phyloP scores from a whole-genome alignment of 2,113 vertebrate species.

The Motacilla alba region DNA sequence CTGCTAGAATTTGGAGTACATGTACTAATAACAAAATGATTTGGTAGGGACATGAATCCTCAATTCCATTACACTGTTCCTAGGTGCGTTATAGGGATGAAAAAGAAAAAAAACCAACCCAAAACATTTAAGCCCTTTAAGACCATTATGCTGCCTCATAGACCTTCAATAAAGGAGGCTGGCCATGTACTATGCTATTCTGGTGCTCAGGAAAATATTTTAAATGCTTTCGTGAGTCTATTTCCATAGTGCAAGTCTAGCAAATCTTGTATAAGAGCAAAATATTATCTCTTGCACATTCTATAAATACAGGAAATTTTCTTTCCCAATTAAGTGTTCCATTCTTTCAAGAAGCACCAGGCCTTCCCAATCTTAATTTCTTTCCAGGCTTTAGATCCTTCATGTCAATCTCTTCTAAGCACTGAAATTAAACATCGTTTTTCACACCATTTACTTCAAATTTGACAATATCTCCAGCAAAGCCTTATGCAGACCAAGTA shows the following conservation, averaged over 20 bases:
- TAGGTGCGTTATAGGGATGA: fast-evolving
- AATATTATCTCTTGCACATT: background rate
- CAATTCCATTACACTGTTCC: background rate
- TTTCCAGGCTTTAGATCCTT: background rate
- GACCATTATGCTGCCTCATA: background rate
- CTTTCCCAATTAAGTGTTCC: background rate
- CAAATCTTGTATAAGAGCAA: background rate
- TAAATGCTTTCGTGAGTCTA: background rate
- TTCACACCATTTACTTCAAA: background rate
- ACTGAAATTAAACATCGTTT: background rate
- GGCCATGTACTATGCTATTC: background rate
- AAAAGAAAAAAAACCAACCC: background rate
- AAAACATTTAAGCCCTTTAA: background rate
- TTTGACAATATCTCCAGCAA: background rate
- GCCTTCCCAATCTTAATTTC: background rate
- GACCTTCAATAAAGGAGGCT: background rate
- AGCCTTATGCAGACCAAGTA: background rate
- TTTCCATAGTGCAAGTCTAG: background rate
- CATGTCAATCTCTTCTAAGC: background rate
- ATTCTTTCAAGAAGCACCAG: background rate
- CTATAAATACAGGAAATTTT: background rate
- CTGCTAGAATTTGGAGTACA: background rate
- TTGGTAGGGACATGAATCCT: background rate
- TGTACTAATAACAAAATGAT: background rate
- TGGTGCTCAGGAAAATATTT: background rate